A percentile compares a stretch with the other conserved stretches of the same genome.
phyloP scores from a whole-genome alignment of 2,888 invertebrate species.

The Gymnocheta viridis region DNA sequence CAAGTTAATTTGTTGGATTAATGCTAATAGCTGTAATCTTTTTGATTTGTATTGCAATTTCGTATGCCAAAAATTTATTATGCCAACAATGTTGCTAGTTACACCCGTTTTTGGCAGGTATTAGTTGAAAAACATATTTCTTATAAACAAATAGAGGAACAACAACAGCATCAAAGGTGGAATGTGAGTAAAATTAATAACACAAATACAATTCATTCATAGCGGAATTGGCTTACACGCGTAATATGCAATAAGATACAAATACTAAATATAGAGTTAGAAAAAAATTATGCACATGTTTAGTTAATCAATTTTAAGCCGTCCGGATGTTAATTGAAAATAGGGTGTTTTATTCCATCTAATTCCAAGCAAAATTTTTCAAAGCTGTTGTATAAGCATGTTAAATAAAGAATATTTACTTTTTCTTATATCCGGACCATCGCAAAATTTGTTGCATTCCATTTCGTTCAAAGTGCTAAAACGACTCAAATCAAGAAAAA shows the following conservation, averaged over 20 bases:
- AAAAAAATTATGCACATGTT: background rate
- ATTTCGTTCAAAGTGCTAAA: background rate
- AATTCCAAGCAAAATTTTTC: background rate
- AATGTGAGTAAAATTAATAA: constrained; percentile 34
- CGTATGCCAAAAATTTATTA: constrained; percentile 20
- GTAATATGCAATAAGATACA: background rate
- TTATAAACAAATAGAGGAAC: background rate
- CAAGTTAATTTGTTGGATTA: constrained; percentile 11
- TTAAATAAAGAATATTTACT: background rate
- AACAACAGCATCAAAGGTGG: background rate
- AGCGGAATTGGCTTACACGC: background rate
- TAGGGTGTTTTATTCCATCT: background rate
- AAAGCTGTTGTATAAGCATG: background rate
- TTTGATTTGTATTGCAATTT: constrained; percentile 1
- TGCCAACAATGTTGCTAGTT: constrained; percentile 48
- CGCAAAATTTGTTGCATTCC: background rate
- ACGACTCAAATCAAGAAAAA: too few relatives aligned
- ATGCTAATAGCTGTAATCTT: constrained; percentile 1
- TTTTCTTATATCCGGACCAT: background rate
- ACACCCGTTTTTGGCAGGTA: constrained; percentile 54
- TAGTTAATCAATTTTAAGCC: too few relatives aligned
- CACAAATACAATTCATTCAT: constrained; percentile 32
- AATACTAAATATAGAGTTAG: background rate
- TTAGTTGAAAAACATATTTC: background rate
- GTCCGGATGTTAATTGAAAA: background rate